Evolutionary conservation across 1,140 invertebrate species (phyloP), one percentile per base, ranked within the genome.

Genomic region (Lepidostoma basale): DNA sequence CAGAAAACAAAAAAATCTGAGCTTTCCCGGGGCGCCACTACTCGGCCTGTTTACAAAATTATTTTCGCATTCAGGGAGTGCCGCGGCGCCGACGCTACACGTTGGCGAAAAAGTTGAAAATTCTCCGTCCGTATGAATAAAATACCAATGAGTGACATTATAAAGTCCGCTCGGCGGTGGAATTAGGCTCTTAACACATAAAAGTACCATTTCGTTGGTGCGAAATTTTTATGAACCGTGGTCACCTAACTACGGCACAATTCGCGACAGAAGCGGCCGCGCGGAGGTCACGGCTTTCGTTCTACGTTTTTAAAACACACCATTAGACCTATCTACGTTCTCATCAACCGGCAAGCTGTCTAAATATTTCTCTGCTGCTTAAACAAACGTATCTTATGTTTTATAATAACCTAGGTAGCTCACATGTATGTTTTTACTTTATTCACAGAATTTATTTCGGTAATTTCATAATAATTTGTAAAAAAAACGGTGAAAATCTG

Each of bases 61-160:
- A 42, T 42, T 25, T 60, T 60, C 56, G 10, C 36, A 60, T 60
- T 60, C 56, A 42, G 30, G 2, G 16, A 6, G 14, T 8, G 20
- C 33, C 0, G 9, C 12, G 2, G 10, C 16, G 56, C 25, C 25
- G 16, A 9, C 9, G 9, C 18, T 18, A 20, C 39, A 60, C 56
- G 39, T 60, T 56, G 28, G 12, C 52, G 22, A 54, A 54, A 60
- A 60, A 60, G 56, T 60, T 20, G 22, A 60, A 42, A 14, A 23
- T 60, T 52, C 56, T 42, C 40, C 14, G 6, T 47, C 28, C 62
- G 45, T 64, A 52, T 52, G 62, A 70, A 68, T 72, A 62, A 72
- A 72, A 68, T 72, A 72, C 54, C 70, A 64, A 64, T 64, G 62
- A 72, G 60, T 72, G 70, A 64, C 70, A 72, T 72, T 72, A 72